Conservation (phyloP, 1,140 invertebrate species). For the Metopolophium dirhodum region DNA sequence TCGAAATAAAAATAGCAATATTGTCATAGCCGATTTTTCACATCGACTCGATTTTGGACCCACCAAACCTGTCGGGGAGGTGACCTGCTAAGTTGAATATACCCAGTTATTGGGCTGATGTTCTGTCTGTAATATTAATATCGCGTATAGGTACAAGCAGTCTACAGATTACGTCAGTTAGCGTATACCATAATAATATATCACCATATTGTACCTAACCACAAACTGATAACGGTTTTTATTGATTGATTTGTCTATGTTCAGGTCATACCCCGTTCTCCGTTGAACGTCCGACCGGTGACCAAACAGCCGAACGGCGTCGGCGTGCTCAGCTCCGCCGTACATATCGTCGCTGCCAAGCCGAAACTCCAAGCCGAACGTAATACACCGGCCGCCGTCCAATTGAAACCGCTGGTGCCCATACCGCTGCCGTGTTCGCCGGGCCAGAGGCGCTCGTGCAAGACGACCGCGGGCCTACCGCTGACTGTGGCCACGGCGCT, state of each 20-base stretch:
- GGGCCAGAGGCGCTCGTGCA: background rate
- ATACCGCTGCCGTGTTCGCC: slow-evolving; percentile 31
- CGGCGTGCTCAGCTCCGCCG: background rate
- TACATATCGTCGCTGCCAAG: background rate
- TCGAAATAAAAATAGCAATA: too few species aligned
- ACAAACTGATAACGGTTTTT: background rate
- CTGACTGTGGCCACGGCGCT: background rate
- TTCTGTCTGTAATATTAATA: background rate
- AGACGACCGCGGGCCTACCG: background rate
- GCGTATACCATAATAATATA: too few species aligned
- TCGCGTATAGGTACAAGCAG: background rate
- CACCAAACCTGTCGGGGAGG: too few species aligned
- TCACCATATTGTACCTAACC: too few species aligned
- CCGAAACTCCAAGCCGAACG: background rate
- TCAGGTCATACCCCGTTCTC: slow-evolving; percentile 26
- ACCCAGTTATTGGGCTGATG: too few species aligned
- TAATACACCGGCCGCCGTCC: background rate
- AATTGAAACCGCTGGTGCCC: slow-evolving; percentile 42
- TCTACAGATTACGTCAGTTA: background rate
- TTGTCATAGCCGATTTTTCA: too few species aligned
- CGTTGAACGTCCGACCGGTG: slow-evolving; percentile 35
- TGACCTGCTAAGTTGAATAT: too few species aligned
- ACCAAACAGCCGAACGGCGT: slow-evolving; percentile 19
- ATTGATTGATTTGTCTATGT: background rate
- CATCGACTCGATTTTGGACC: too few species aligned